Base-by-base conservation (phyloP, 2,888 invertebrate species). In the Drosophila demipolita region DNA sequence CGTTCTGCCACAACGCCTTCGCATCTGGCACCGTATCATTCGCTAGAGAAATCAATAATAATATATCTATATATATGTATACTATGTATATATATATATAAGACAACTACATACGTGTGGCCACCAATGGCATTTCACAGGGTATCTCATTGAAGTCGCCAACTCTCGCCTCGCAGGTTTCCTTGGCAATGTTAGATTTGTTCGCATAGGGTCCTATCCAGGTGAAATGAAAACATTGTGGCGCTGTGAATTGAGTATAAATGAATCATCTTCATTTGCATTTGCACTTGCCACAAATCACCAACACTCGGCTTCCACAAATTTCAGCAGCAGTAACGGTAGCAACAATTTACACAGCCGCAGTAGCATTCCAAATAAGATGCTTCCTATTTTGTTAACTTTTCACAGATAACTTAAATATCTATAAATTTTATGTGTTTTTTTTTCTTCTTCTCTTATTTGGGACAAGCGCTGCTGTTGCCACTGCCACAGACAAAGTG, bases 201-300 rank as follows among this genome's bases (percentile, higher is more conserved):
- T 94, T 94, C 80, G 91, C 95, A 73, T 94, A 94, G 0, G 95
- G 95, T 0, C 96, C 96, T 3, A 96, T 92, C 96, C 96, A 96
- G 1, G 96, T 95, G 89, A 95, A 96, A 75, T 95, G 94, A 91
- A 95, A 96, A 87, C 96, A 96, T 87, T 94, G 94, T 0, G 93
- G 91, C 59, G 89, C 91, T 91, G 55, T 33, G 26, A 26, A 62
- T 54, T 20, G 53, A 36, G 57, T 42, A 57, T 26, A 62, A 42
- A 53, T 64, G 45, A 59, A 40, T 60, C 32, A 33, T 49, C 52
- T 53, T 61, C 40, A 60, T 40, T 66, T 52, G 15, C 7, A 29
- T 23, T 23, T 54, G 35, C 26, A 54, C 6, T 36, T 36, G 54
- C 26, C 4, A 36, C 49, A 62, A 59, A 70, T 11, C 61, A 77